These are phyloP conservation scores for Frankliniella fusca DNA, from an alignment of 2,888 invertebrate genomes.

Conservation along the genomic window DNA sequence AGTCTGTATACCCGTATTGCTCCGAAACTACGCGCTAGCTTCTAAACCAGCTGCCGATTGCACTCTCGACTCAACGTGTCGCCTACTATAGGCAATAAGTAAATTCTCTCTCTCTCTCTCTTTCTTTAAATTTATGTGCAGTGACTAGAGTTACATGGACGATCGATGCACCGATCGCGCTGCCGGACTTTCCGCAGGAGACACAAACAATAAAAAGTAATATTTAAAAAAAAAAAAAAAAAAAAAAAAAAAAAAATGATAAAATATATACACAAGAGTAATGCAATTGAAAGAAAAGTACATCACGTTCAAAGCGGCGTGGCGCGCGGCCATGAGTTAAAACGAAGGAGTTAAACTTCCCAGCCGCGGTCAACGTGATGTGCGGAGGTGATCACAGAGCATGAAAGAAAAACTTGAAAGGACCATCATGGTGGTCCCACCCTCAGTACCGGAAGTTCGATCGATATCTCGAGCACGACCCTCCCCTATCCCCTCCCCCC, in stretches of 20 bases:
- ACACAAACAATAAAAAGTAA: neutral
- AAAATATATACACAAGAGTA: too few species aligned
- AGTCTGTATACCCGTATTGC: conserved; percentile 9
- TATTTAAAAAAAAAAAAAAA: neutral
- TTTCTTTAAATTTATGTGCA: neutral
- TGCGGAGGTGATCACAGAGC: too few species aligned
- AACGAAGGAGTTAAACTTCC: too few species aligned
- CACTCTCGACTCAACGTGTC: neutral
- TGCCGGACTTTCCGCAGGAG: neutral
- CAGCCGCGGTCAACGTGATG: too few species aligned
- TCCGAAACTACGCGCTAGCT: neutral
- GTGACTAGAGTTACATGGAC: conserved; percentile 18
- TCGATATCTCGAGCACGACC: neutral
- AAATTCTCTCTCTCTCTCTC: neutral
- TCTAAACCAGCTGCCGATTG: neutral
- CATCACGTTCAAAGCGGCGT: too few species aligned
- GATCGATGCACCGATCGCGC: neutral
- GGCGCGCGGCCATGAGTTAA: too few species aligned
- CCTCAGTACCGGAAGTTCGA: neutral
- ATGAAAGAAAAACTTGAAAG: too few species aligned
- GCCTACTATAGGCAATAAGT: neutral
- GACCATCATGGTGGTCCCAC: too few species aligned
- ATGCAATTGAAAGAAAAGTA: too few species aligned
- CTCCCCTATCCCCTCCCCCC: neutral
- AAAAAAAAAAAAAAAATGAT: neutral